Base-by-base conservation (phyloP, 2,797 vertebrate genomes). In the Craterocephalus amniculus region DNA sequence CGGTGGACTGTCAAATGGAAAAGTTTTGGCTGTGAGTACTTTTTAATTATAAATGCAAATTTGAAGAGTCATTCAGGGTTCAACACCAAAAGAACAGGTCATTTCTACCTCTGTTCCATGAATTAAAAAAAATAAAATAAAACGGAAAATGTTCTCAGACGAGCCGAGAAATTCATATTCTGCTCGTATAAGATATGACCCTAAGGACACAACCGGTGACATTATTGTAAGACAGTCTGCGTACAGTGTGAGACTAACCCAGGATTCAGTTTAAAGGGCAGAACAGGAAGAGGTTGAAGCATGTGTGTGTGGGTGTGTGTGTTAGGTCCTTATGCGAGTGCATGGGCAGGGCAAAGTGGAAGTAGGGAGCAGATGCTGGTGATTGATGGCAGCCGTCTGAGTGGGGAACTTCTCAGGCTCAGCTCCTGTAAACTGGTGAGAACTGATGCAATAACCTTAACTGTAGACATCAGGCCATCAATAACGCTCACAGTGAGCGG, bases 391-490 rank as follows among this genome's bases (percentile, higher is more conserved):
- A 55, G 79, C 77, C 63, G 78, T 91, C 88, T 81, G 77, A 83
- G 75, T 58, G 79, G 60, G 84, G 83, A 91, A 88, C 78, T 81
- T 89, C 83, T 86, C 73, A 22, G 76, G 70, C 83, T 86, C 66
- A 63, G 88, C 83, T 89, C 66, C 85, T 87, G 87, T 90, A 92
- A 91, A 88, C 70, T 78, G 78, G 77, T 61, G 83, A 80, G 84
- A 91, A 88, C 70, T 84, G 89, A 92, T 90, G 89, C 89, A 93
- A 91, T 91, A 92, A 91, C 90, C 90, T 93, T 89, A 94, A 91
- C 85, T 84, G 79, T 58, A 79, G 89, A 86, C 84, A 88, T 74
- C 0, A 2, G 75, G 73, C 70, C 87, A 92, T 93, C 90, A 93
- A 93, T 93, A 93, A 93, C 78, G n/a, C 57, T 77, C 83, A 72